Conservation (phyloP, 1,140 invertebrate genomes). For the Archivesica marissinica region DNA sequence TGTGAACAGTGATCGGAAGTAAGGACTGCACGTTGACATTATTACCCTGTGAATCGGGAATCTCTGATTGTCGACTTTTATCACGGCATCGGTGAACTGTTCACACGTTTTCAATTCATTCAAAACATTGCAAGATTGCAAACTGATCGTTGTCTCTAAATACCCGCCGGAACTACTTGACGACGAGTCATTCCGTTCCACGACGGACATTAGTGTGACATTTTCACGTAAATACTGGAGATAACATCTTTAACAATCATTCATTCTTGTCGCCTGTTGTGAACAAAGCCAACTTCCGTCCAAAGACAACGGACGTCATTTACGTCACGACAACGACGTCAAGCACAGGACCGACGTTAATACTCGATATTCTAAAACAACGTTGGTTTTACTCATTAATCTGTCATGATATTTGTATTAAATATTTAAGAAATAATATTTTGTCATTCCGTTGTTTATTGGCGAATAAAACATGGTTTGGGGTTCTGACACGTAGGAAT, state of each 20-base stretch:
- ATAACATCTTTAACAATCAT: background rate
- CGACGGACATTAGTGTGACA: background rate
- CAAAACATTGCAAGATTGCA: constrained; percentile 66
- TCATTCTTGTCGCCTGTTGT: background rate
- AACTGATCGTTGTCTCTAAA: constrained; percentile 53
- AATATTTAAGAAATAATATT: no score
- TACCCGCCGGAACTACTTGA: background rate
- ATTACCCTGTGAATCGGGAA: constrained; percentile 93
- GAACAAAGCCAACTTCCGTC: background rate
- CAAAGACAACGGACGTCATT: background rate
- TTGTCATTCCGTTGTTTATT: no score
- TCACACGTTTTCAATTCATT: constrained; percentile 86
- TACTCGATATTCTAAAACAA: no score
- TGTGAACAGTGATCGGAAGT: constrained; percentile 78
- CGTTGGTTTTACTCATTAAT: no score
- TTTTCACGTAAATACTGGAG: background rate
- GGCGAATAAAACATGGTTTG: no score
- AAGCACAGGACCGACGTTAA: background rate
- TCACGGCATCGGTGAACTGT: constrained; percentile 92
- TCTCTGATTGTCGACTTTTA: constrained; percentile 90
- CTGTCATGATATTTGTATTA: no score
- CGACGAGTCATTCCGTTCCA: background rate
- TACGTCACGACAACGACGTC: background rate
- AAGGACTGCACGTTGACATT: constrained; percentile 87
- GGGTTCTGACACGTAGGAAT: no score